phyloP scores from a whole-genome alignment of 2,113 vertebrate genomes.

The Clarias macrocephalus region DNA sequence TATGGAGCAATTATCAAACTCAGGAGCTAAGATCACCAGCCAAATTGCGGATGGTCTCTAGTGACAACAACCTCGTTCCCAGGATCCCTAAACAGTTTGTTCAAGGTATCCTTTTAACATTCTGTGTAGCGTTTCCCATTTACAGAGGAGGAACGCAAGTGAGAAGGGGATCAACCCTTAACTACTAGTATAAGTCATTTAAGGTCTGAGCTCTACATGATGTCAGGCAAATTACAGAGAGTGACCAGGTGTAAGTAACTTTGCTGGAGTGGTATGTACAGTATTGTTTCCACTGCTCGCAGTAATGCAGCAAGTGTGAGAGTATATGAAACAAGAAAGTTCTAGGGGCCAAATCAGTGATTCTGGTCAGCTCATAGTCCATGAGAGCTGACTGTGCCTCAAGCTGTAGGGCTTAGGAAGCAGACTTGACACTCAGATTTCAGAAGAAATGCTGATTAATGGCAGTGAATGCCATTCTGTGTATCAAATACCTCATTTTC shows the following conservation, averaged over 20 bases:
- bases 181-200: neutral
- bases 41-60: slow-evolving; percentile 5
- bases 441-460: slow-evolving; percentile 8
- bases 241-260: slow-evolving; percentile 20
- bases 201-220: neutral
- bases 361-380: slow-evolving; percentile 23
- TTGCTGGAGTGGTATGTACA: slow-evolving; percentile 35
- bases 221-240: slow-evolving; percentile 17
- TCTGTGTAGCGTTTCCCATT: neutral
- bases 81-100: neutral
- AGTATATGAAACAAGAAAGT: neutral
- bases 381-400: neutral
- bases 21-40: slow-evolving; percentile 50
- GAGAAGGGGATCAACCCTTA: no score
- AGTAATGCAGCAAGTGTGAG: neutral
- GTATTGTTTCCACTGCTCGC: slow-evolving; percentile 7
- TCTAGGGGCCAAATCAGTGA: slow-evolving; percentile 9
- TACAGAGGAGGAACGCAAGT: neutral
- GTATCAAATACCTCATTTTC: slow-evolving; percentile 2
- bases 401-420: neutral
- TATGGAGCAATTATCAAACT: slow-evolving; percentile 78
- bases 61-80: neutral
- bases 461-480: neutral
- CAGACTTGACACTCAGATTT: neutral
- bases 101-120: neutral